Evolutionary conservation across 2,113 vertebrate species (phyloP), one percentile per base, ranked within the genome.

Genomic region (Galbula dea): DNA sequence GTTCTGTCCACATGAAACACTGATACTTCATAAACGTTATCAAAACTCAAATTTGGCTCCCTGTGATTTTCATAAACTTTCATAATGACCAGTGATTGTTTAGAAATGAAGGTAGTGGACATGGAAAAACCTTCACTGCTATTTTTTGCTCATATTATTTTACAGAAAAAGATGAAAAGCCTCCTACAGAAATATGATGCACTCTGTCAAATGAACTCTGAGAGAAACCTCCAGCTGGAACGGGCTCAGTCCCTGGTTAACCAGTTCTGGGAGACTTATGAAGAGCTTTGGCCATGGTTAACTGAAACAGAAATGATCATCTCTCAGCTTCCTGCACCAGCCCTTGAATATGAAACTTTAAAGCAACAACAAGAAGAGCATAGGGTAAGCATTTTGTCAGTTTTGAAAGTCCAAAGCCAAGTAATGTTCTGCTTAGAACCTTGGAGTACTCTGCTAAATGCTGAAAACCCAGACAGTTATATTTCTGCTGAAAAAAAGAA

Each of bases 191-290:
- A 98, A 80, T 99, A 99, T 29, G 97, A 98, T 55, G 39, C 66
- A 22, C 97, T 99, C 91, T 99, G 98, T 97, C 99, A 99, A 83
- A 97, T 98, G 94, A 99, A 99, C 95, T 99, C 99, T 1, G 99
- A 99, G 96, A 98, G 99, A 83, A 98, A 98, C 63, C 98, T 99
- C n/a, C 99, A 99, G 96, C 97, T 99, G 80, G 99, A 99, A 83
- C 97, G 99, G 63, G 99, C 99, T 46, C 99, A 99, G 92, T 99
- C 99, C 16, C 97, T 99, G 39, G 98, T 98, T 74, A 98, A 95
- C 91, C 99, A 99, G 97, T 99, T 99, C 96, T 99, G 99, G 99
- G 99, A 99, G 97, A 99, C 99, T 4, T 98, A 99, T 3, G 99
- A 99, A 94, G 99, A 99, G 93, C 97, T 99, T 84, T 99, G 99